Evolutionary conservation across 2,113 vertebrate species (phyloP).

Genomic region (Bungarus multicinctus): DNA sequence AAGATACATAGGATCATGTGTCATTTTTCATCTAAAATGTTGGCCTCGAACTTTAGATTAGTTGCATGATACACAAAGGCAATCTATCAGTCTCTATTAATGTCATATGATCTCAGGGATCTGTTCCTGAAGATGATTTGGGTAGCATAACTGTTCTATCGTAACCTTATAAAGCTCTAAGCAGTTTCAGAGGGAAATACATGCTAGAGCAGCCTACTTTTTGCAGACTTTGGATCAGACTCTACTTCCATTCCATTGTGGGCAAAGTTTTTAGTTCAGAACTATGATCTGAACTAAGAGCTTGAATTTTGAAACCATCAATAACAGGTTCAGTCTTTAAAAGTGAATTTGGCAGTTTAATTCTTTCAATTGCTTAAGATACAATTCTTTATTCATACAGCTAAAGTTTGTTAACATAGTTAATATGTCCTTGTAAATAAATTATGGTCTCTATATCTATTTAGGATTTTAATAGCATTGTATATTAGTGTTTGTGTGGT

Average conservation of each 20-base stretch:
- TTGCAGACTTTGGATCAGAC: neutral
- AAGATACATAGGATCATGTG: too few relatives aligned
- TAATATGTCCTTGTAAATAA: neutral
- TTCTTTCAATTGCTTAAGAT: neutral
- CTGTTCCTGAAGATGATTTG: neutral
- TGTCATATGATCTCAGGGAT: neutral
- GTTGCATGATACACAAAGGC: too few relatives aligned
- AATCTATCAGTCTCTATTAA: too few relatives aligned
- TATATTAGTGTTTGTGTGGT: neutral
- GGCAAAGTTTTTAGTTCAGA: too few relatives aligned
- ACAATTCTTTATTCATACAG: neutral
- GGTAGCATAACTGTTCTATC: neutral
- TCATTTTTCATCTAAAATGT: neutral
- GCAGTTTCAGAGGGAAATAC: neutral
- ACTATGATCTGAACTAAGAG: neutral
- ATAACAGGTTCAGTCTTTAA: neutral
- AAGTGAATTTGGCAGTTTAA: neutral
- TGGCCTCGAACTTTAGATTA: neutral
- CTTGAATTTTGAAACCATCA: neutral
- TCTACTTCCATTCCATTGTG: neutral
- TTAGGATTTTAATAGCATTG: neutral
- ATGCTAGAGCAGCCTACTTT: neutral
- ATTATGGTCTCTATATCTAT: neutral
- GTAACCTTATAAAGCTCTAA: neutral
- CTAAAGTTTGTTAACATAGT: neutral